Base-by-base conservation (phyloP, 2,113 vertebrate species). In the Poicephalus gulielmi region DNA sequence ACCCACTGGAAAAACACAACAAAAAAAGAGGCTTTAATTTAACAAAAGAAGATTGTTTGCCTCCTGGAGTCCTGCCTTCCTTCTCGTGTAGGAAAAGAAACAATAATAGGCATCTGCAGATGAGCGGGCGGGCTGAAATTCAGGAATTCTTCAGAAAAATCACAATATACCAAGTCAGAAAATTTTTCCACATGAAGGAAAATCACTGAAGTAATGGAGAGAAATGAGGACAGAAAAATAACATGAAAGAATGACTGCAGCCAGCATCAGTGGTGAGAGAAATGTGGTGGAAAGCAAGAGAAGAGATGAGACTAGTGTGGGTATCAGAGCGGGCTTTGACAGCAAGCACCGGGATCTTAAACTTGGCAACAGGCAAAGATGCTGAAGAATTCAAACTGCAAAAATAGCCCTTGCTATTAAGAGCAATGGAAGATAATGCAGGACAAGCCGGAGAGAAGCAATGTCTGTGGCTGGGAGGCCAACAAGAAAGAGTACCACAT, bases 1-100 rank as follows among this genome's bases (percentile, higher is more conserved):
- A n/a, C 17, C 82, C 27, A 69, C 8, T 0, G 0, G n/a, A 50
- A 90, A 62, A 66, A 50, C 4, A 3, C 10, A 76, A 76, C 7
- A 25, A 41, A 52, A 16, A n/a, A 49, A 25, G 50, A 15, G 8
- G 13, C 22, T 90, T 83, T 46, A 68, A 78, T 81, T 69, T 78
- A 77, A 62, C 13, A 83, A 46, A 91, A 88, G 25, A 63, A 62
- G 11, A 14, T n/a, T 31, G 24, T 39, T 94, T 77, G 19, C 43
- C n/a, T 83, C 37, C 53, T 57, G 43, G 44, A 74, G 20, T 37
- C 27, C 23, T 13, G 1, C 1, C 23, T 94, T 84, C 28, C 43
- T 87, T 63, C 25, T 67, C 1, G 0, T 39, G 17, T 15, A 70
- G 53, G 33, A 82, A 92, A 24, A 64, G 19, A 80, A 96, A 77